Percentiles rank a stretch among this genome's conserved stretches.
Evolutionary conservation across 2,113 vertebrate genomes (phyloP).

Genomic region (Dasyurus viverrinus): DNA sequence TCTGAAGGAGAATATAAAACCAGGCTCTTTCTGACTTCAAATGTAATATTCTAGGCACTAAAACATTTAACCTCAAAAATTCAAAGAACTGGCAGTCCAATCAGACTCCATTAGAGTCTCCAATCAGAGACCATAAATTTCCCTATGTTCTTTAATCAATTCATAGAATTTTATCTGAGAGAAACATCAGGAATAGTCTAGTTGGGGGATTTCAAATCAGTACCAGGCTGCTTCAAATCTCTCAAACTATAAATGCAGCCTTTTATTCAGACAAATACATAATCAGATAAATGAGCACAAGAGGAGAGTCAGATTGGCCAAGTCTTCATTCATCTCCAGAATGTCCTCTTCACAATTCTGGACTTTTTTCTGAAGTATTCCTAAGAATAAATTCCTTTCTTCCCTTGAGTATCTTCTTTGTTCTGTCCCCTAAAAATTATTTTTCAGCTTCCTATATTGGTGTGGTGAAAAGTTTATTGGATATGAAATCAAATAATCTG

Average conservation of each 20-base stretch:
- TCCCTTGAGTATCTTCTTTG: not conserved
- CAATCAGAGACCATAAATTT: not conserved
- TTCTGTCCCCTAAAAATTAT: rapidly evolving
- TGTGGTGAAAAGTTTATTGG: not conserved
- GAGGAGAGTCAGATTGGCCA: not conserved
- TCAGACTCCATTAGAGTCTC: not conserved
- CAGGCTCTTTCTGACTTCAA: not conserved
- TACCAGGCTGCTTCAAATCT: not conserved
- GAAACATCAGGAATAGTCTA: not conserved
- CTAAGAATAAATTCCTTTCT: not conserved
- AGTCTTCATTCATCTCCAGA: not conserved
- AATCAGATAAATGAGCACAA: not conserved
- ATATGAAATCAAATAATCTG: not conserved
- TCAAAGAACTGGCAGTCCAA: not conserved
- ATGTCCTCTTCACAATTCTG: not conserved
- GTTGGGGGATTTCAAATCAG: not conserved
- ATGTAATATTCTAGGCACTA: not conserved
- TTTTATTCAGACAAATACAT: not conserved
- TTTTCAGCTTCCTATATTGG: not conserved
- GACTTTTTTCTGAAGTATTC: not conserved
- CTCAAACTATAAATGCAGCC: not conserved
- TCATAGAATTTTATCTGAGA: not conserved
- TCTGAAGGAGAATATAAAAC: not conserved
- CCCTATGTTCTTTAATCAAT: not conserved
- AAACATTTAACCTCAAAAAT: too few relatives aligned